These are phyloP conservation scores for Ylistrum balloti DNA, from an alignment of 1,140 invertebrate species.

Conservation along the genomic window DNA sequence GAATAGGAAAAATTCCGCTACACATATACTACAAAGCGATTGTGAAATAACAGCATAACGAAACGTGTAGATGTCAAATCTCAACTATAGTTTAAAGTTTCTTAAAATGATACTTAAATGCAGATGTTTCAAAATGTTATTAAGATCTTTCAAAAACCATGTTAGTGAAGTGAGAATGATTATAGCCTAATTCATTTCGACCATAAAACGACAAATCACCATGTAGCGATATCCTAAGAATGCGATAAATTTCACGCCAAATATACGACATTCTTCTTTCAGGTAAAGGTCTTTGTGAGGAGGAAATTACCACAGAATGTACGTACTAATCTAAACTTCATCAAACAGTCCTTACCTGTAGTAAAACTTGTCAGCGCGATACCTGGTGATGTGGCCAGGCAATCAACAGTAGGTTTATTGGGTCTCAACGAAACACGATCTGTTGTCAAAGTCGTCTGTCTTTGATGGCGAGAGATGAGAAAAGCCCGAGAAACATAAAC, in stretches of 20 bases:
- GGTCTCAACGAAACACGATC: slow-evolving; percentile 24
- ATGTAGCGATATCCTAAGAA: neutral
- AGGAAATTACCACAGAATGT: neutral
- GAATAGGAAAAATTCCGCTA: neutral
- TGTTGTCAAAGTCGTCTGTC: neutral
- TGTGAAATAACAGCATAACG: neutral
- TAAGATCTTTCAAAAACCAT: slow-evolving; percentile 6
- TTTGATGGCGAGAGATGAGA: neutral
- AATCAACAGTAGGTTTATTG: slow-evolving; percentile 34
- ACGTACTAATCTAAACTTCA: slow-evolving; percentile 10
- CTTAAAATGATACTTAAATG: slow-evolving; percentile 1
- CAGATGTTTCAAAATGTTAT: slow-evolving; percentile 35
- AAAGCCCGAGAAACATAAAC: neutral
- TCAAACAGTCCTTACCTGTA: neutral
- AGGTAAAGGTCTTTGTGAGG: neutral
- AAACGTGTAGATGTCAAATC: neutral
- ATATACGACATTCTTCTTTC: slow-evolving; percentile 10
- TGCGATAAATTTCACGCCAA: slow-evolving; percentile 38
- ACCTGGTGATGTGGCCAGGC: neutral
- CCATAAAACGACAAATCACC: neutral
- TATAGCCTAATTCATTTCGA: slow-evolving; percentile 2
- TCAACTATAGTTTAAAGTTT: neutral
- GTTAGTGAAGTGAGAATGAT: neutral
- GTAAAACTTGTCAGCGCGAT: slow-evolving; percentile 3
- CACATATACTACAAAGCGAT: neutral